These are phyloP conservation scores for Trichopoda pennipes DNA, from an alignment of 2,888 invertebrate species.

Conservation along the genomic window DNA sequence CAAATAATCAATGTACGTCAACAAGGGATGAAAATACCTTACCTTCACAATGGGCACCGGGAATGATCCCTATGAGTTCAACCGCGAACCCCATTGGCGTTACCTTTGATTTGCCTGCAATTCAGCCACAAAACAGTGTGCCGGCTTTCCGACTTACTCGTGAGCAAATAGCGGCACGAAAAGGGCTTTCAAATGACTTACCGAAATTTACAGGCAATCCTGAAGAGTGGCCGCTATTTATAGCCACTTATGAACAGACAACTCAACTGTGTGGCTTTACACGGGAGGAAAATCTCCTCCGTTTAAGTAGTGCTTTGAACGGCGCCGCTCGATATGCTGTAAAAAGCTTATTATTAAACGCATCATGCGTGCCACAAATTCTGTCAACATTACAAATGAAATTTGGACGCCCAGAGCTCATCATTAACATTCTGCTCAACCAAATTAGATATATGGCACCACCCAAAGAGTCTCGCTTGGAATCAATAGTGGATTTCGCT, in stretches of 20 bases:
- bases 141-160: background rate
- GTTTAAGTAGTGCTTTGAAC: background rate
- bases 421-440: slow-evolving; percentile 51
- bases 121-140: no score
- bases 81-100: no score
- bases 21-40: no score
- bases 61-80: no score
- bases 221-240: background rate
- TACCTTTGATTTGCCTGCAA: no score
- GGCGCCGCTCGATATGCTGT: slow-evolving; percentile 24
- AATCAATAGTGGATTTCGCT: background rate
- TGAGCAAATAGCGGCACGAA: background rate
- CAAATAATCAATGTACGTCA: no score
- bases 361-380: slow-evolving; percentile 52
- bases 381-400: slow-evolving; percentile 55
- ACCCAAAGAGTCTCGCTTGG: background rate
- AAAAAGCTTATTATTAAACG: slow-evolving; percentile 46
- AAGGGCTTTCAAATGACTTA: background rate
- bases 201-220: background rate
- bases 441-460: slow-evolving; percentile 47
- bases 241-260: background rate
- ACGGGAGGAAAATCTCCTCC: background rate
- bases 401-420: slow-evolving; percentile 60
- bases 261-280: background rate
- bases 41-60: no score